Evolutionary conservation across 2,888 invertebrate genomes (phyloP).

Genomic region (Fragum sueziense): DNA sequence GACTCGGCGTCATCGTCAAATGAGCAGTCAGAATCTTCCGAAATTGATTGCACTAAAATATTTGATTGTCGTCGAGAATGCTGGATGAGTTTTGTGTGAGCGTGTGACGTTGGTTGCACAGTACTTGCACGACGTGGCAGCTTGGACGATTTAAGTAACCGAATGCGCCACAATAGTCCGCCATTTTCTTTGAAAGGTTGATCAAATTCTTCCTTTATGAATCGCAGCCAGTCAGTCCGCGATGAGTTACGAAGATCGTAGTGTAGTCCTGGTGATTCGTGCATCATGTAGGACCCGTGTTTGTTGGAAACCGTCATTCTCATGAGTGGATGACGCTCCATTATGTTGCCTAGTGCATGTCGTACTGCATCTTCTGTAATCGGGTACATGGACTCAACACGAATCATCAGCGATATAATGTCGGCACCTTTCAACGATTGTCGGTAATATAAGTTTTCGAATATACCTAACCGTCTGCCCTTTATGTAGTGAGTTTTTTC

Average conservation of each 20-base stretch:
- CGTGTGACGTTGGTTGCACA: not conserved
- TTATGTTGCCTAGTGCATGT: slow-evolving; percentile 32
- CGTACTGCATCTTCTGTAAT: slow-evolving; percentile 21
- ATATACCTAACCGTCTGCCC: not conserved
- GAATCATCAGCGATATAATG: slow-evolving; percentile 49
- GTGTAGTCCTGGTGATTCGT: slow-evolving; percentile 10
- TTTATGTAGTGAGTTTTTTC: not conserved
- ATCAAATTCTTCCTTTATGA: slow-evolving; percentile 42
- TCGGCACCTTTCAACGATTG: slow-evolving; percentile 40
- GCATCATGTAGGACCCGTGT: slow-evolving; percentile 19
- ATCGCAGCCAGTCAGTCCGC: slow-evolving; percentile 43
- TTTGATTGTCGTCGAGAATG: not conserved
- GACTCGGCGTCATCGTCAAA: not conserved
- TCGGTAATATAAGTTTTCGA: not conserved
- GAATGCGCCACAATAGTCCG: slow-evolving; percentile 41
- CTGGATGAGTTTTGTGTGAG: not conserved
- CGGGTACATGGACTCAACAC: slow-evolving; percentile 36
- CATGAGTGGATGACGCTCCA: slow-evolving; percentile 50
- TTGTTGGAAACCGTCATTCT: slow-evolving; percentile 19
- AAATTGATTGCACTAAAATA: slow-evolving; percentile 8
- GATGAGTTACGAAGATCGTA: slow-evolving; percentile 33
- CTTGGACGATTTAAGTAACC: slow-evolving; percentile 31
- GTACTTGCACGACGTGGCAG: not conserved
- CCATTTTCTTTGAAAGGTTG: slow-evolving; percentile 23
- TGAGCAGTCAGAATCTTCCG: not conserved